Percentiles rank a stretch among this genome's conserved stretches.
Conservation (phyloP, 2,888 invertebrate genomes). For the Spodoptera littoralis region DNA sequence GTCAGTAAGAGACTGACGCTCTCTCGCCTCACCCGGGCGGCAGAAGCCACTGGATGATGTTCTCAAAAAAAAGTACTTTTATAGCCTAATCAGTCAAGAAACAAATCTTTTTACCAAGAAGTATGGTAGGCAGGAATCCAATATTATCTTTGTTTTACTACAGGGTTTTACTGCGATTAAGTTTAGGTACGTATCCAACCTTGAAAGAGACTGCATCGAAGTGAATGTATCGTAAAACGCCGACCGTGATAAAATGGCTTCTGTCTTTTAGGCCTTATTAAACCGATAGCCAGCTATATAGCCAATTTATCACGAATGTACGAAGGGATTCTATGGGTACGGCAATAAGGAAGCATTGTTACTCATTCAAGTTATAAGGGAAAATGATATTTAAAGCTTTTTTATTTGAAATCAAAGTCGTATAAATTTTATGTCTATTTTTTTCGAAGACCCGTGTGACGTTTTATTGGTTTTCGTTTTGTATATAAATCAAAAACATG, state of each 20-base stretch:
- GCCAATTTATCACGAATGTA: neutral
- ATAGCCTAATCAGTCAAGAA: too few species aligned
- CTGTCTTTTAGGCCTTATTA: constrained; percentile 1
- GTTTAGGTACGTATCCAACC: constrained; percentile 12
- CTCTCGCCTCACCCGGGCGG: too few species aligned
- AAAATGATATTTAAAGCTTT: too few species aligned
- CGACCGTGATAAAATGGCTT: constrained; percentile 5
- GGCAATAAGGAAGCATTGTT: neutral
- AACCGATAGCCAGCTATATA: neutral
- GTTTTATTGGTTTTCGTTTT: too few species aligned
- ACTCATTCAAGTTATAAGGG: neutral
- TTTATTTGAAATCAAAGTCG: too few species aligned
- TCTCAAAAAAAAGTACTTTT: too few species aligned
- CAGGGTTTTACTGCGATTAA: constrained; percentile 9
- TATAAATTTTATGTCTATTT: neutral
- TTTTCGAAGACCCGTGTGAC: neutral
- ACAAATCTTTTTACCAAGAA: too few species aligned
- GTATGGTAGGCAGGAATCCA: neutral
- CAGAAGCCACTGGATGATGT: too few species aligned
- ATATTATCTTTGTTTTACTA: neutral
- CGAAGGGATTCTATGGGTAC: neutral
- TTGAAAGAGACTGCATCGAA: constrained; percentile 18
- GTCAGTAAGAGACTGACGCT: too few species aligned
- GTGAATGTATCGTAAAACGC: constrained; percentile 31
- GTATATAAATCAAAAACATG: too few species aligned